Conservation (phyloP, 1,140 invertebrate species). For the honey bee (Apis mellifera) region DNA sequence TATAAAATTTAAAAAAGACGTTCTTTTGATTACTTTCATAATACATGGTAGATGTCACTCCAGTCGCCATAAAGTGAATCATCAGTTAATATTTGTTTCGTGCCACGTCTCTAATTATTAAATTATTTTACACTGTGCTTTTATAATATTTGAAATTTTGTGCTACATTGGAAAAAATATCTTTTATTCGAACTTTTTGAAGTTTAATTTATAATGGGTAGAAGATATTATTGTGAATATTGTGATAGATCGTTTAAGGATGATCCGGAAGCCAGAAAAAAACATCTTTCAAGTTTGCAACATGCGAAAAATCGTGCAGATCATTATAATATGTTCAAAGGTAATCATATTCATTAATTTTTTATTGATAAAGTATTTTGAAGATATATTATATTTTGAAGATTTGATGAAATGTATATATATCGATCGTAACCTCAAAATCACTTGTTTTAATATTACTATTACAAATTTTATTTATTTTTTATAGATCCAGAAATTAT, state of each 20-base stretch:
- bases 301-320: conserved; percentile 84
- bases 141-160: not conserved
- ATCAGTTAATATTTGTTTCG: not conserved
- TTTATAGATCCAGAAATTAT: conserved; percentile 83
- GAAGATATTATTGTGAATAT: conserved; percentile 87
- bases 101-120: not conserved
- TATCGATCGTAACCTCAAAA: conserved; percentile 39
- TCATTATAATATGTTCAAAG: conserved; percentile 85
- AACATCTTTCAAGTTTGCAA: conserved; percentile 84
- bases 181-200: no score
- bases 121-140: not conserved
- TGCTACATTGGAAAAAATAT: not conserved
- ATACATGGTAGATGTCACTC: conserved; percentile 11
- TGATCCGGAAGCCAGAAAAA: conserved; percentile 83
- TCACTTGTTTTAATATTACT: not conserved
- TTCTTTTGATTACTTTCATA: not conserved
- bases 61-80: not conserved
- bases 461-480: conserved; percentile 65
- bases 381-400: not conserved
- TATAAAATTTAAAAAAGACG: not conserved
- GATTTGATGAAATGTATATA: not conserved
- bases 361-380: not conserved
- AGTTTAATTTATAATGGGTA: conserved; percentile 78
- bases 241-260: conserved; percentile 87
- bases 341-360: conserved; percentile 69